Evolutionary conservation across 2,888 invertebrate species (phyloP), one percentile per base, ranked within the genome.

Genomic region (Piscicola geometra): DNA sequence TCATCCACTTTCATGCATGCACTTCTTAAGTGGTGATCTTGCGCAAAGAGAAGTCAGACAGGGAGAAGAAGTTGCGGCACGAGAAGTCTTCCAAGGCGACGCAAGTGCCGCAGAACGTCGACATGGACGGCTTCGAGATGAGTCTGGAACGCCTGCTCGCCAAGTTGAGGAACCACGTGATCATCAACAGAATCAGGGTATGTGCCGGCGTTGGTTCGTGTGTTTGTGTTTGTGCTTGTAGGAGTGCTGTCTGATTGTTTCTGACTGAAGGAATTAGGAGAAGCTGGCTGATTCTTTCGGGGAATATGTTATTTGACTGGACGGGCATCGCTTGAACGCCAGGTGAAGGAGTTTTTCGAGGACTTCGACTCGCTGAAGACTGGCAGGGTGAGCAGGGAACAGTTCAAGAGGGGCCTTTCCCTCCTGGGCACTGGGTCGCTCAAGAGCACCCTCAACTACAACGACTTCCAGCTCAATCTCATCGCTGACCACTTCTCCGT

Each of bases 291-390:
- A 32, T 36, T 33, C 18, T 33, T n/a, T n/a, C n/a, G 21, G 52
- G 21, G 15, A 21, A 52, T 52, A 21, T 52, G 21, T 52, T 52
- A 52, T 52, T 15, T 52, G 15, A 18, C 15, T 15, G 52, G 18
- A 18, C 15, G 18, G 18, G 15, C 21, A 15, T 52, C 21, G n/a
- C n/a, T n/a, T n/a, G n/a, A n/a, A n/a, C 35, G 35, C 5, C 33
- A 85, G 81, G 84, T 85, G 77, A 76, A 81, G 78, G 84, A 84
- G 75, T 84, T 80, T 78, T 85, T 86, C 78, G 81, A 84, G 79
- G 86, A 86, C 79, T 85, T 83, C 79, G 86, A 86, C 77, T 81
- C 82, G 0, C 80, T 86, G 33, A 81, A 84, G 30, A 82, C 81
- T 78, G 85, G 85, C 25, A 82, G 81, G 18, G 84, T 86, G 78